Evolutionary conservation across 2,888 invertebrate genomes (phyloP).

Genomic region (Encarsia formosa): DNA sequence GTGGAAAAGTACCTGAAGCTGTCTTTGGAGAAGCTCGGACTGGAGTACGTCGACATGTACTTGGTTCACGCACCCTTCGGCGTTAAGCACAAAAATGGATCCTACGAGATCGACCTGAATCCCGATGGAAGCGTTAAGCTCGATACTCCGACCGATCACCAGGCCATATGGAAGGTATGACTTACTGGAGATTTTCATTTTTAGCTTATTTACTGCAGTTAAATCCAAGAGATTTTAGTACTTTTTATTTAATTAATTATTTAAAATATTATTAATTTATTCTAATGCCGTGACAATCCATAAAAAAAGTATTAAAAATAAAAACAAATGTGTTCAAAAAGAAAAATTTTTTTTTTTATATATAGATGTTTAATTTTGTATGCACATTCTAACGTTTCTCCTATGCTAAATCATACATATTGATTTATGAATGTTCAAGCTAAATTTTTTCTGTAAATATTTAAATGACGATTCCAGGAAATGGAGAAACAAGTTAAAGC

Average conservation of each 20-base stretch:
- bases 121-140: conserved; percentile 59
- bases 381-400: background rate
- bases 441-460: too few relatives aligned
- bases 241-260: background rate
- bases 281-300: background rate
- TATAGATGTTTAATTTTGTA: too few relatives aligned
- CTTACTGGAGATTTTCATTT: background rate
- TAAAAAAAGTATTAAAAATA: background rate
- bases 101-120: conserved; percentile 55
- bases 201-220: background rate
- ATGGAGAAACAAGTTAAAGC: conserved; percentile 67
- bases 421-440: background rate
- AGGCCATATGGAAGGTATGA: conserved; percentile 68
- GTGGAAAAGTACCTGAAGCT: conserved; percentile 63
- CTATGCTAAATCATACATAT: background rate
- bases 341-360: background rate
- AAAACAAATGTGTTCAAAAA: background rate
- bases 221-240: background rate
- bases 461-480: conserved; percentile 52
- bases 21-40: conserved; percentile 61
- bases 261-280: background rate
- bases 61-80: conserved; percentile 74
- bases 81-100: conserved; percentile 57
- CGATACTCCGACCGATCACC: conserved; percentile 62
- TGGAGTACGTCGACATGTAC: conserved; percentile 73